A percentile compares a stretch with the other conserved stretches of the same genome.
Conservation (phyloP, 2,888 invertebrate species). For the Poecilobothrus nobilitatus region DNA sequence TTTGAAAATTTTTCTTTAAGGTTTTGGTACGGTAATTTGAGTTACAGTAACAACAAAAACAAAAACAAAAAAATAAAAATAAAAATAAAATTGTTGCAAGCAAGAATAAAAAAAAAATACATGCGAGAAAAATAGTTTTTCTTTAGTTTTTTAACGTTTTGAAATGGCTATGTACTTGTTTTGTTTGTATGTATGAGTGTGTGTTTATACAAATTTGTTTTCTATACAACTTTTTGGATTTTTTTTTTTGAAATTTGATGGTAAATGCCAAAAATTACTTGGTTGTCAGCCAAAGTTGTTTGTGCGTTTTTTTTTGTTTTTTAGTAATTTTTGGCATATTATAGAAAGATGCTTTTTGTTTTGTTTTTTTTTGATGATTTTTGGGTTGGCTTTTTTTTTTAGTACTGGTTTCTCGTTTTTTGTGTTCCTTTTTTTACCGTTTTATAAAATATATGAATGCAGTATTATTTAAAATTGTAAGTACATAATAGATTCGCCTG, state of each 20-base stretch:
- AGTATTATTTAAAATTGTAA: too few relatives aligned
- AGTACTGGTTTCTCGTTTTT: not conserved
- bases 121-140: not conserved
- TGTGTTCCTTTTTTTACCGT: not conserved
- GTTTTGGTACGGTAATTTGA: not conserved
- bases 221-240: not conserved
- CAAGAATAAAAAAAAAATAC: not conserved
- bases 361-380: not conserved
- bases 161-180: too few relatives aligned
- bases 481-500: too few relatives aligned
- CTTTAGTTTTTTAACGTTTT: not conserved
- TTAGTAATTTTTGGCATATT: not conserved
- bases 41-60: not conserved
- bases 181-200: too few relatives aligned
- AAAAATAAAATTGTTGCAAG: too few relatives aligned
- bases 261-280: conserved; percentile 9
- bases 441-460: too few relatives aligned
- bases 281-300: conserved; percentile 10
- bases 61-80: not conserved
- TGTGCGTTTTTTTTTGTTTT: conserved; percentile 7
- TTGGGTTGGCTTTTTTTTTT: too few relatives aligned
- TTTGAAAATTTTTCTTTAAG: not conserved
- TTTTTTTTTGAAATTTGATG: not conserved
- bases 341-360: not conserved
- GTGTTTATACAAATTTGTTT: too few relatives aligned